Conservation (phyloP, 2,888 invertebrate species). For the Pardosa pseudoannulata region DNA sequence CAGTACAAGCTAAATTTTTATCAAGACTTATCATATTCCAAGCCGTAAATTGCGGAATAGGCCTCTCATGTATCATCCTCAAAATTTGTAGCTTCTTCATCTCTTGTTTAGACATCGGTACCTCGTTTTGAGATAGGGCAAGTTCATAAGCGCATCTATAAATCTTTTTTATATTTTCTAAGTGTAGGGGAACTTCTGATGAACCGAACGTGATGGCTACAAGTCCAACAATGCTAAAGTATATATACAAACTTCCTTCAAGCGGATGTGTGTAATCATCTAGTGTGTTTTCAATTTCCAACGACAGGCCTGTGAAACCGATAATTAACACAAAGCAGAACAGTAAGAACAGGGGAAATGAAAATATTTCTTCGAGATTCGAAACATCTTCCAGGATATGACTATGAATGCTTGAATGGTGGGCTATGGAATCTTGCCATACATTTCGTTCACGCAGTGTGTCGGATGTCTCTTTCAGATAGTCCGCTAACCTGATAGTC, state of each 20-base stretch:
- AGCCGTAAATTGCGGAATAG: neutral
- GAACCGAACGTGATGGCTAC: neutral
- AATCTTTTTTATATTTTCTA: neutral
- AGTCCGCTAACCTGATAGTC: neutral
- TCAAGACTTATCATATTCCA: neutral
- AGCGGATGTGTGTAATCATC: no score
- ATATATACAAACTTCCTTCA: neutral
- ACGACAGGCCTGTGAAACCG: neutral
- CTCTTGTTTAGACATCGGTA: neutral
- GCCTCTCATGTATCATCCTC: neutral
- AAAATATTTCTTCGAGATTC: neutral
- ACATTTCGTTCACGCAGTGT: neutral
- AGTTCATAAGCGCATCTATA: neutral
- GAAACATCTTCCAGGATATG: no score
- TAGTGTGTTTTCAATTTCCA: no score
- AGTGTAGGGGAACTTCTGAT: neutral
- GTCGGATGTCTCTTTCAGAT: neutral
- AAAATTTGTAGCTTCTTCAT: neutral
- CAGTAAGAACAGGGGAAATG: neutral
- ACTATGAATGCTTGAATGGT: neutral
- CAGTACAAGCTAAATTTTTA: neutral
- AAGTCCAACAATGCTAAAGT: neutral
- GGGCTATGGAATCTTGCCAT: neutral
- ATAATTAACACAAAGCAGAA: neutral
- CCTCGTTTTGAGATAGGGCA: neutral